Evolutionary conservation across 2,888 invertebrate species (phyloP).

Genomic region (Ornithoptera alexandrae): DNA sequence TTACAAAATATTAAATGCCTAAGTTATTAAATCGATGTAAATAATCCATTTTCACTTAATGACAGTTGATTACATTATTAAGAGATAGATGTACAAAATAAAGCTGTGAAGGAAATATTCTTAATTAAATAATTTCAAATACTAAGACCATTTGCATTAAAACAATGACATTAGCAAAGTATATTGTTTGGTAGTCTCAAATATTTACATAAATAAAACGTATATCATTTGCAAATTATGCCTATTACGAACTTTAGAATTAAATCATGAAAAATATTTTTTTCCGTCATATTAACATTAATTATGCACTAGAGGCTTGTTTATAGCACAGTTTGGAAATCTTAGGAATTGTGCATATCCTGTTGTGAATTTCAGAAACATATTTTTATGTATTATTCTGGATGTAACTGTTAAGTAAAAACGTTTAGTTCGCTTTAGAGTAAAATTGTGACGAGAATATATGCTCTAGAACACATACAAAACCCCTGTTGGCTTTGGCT

Average conservation of each 20-base stretch:
- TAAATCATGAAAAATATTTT: neutral
- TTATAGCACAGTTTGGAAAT: neutral
- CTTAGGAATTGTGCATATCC: neutral
- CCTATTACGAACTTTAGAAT: neutral
- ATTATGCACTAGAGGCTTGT: neutral
- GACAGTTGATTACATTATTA: neutral
- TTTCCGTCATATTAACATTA: neutral
- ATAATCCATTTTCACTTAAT: neutral
- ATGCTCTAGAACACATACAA: too few relatives aligned
- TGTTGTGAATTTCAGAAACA: too few relatives aligned
- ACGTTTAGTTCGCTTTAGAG: too few relatives aligned
- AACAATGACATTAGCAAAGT: slow-evolving; percentile 11
- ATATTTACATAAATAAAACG: slow-evolving; percentile 9
- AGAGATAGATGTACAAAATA: neutral
- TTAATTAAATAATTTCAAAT: neutral
- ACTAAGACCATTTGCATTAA: slow-evolving; percentile 10
- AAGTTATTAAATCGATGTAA: too few relatives aligned
- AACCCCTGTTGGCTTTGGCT: too few relatives aligned
- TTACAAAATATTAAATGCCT: too few relatives aligned
- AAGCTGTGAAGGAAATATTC: neutral
- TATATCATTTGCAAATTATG: neutral
- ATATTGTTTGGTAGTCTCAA: slow-evolving; percentile 3
- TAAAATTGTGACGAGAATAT: too few relatives aligned
- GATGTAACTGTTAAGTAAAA: too few relatives aligned
- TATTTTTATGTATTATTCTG: too few relatives aligned